Percentiles rank a stretch among this genome's conserved stretches.
Evolutionary conservation across 2,113 vertebrate species (phyloP).

Genomic region (Clarias batrachus): DNA sequence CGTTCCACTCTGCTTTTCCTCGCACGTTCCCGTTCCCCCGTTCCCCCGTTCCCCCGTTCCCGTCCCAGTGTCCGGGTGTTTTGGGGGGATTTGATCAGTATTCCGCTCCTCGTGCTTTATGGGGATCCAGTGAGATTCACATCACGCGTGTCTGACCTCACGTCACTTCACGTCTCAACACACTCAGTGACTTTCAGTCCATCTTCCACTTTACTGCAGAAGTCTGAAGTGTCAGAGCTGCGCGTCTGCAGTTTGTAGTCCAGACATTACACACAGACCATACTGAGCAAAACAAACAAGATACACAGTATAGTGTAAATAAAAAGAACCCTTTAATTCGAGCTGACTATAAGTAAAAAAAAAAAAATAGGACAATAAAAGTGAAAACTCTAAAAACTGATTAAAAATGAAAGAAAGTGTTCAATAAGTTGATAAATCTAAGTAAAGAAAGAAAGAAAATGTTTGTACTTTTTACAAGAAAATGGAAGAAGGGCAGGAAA

Average conservation of each 20-base stretch:
- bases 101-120: not conserved
- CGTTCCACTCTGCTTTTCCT: not conserved
- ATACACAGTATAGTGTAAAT: no score
- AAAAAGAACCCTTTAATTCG: no score
- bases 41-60: not conserved
- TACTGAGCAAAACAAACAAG: no score
- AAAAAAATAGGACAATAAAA: no score
- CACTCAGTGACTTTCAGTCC: not conserved
- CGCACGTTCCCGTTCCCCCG: not conserved
- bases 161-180: not conserved
- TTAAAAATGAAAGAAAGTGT: no score
- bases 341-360: no score
- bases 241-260: not conserved
- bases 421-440: no score
- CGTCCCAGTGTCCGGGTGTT: not conserved
- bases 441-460: no score
- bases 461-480: no score
- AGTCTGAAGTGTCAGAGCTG: not conserved
- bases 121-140: not conserved
- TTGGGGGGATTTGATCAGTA: not conserved
- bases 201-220: not conserved
- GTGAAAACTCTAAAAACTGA: no score
- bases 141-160: not conserved
- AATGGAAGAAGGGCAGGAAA: no score
- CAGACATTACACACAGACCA: not conserved